Base-by-base conservation (phyloP, 2,888 invertebrate genomes). In the Urechis unicinctus region DNA sequence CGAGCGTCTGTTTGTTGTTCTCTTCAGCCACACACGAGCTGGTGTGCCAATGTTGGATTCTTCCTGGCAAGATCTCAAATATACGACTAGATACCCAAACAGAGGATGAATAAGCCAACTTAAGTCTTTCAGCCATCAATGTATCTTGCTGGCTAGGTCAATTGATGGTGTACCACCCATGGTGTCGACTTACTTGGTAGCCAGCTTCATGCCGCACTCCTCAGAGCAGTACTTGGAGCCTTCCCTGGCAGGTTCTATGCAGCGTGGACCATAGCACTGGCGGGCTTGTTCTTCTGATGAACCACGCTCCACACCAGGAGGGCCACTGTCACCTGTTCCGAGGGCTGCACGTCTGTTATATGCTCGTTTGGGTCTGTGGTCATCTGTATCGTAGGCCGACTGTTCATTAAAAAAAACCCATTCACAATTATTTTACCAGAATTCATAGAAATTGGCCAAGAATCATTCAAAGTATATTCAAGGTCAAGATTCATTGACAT, bases 171-270 rank as follows among this genome's bases (percentile, higher is more conserved):
- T 29, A 48, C 22, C 17, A 28, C 13, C 9, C 24, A 36, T 21
- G 22, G 48, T 4, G 5, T 17, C 28, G 9, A 56, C 51, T 41
- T 64, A 86, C 89, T 80, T 89, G 0, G 88, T 88, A 0, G 96
- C 95, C 28, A 97, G 81, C 68, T 87, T 85, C 70, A 92, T 83
- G 0, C 96, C 96, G 75, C 96, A 97, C 62, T 88, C 86, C 62
- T 93, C 86, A 5, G 90, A 88, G 73, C 97, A 97, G 73, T 96
- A 97, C 79, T 96, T 96, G 58, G 92, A 93, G 42, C 85, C 85
- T 0, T 84, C 81, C 17, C 87, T 82, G 0, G 95, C 89, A 42
- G 86, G 85, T 56, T 86, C 84, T 0, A 83, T 82, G 77, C 98
- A 98, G 53, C 86, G 85, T 0, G 94, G 95, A 0, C 96, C 96